Evolutionary conservation across 92 coral and sea anemone genomes (phyloP).

Genomic region (Phenganax marumi): DNA sequence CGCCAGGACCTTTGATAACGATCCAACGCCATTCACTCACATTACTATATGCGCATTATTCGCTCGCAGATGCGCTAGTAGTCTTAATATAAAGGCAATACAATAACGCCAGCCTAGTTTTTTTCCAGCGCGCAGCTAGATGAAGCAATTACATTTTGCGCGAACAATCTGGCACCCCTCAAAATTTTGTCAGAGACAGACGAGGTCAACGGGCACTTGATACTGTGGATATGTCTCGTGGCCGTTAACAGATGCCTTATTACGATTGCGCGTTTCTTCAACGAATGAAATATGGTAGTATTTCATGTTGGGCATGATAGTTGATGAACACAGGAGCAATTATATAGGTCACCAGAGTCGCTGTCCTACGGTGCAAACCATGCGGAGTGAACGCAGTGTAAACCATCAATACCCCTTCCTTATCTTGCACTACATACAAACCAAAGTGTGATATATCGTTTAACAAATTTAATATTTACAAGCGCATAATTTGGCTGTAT

Average conservation of each 20-base stretch:
- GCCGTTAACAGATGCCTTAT: constrained; percentile 12
- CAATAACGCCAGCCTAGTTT: neutral
- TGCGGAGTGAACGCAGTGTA: constrained; percentile 31
- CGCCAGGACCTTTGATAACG: constrained; percentile 25
- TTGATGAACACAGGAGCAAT: constrained; percentile 35
- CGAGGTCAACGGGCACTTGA: constrained; percentile 47
- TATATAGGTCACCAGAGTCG: constrained; percentile 43
- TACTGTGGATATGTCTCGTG: constrained; percentile 12
- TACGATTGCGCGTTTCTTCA: constrained; percentile 4
- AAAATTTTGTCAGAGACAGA: neutral
- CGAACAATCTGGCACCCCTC: neutral
- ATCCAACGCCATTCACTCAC: constrained; percentile 35
- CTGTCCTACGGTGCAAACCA: constrained; percentile 10
- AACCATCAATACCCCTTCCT: constrained; percentile 18
- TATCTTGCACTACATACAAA: constrained; percentile 7
- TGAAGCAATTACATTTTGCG: neutral
- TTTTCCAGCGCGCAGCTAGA: neutral
- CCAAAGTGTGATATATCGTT: constrained; percentile 15
- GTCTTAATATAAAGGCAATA: constrained; percentile 2
- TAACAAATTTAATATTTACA: constrained; percentile 45
- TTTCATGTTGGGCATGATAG: constrained; percentile 30
- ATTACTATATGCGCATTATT: constrained; percentile 32
- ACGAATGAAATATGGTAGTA: neutral
- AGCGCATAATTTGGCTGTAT: constrained; percentile 21
- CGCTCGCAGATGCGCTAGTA: neutral